Evolutionary conservation across 2,113 vertebrate genomes (phyloP).

Genomic region (Charina bottae): DNA sequence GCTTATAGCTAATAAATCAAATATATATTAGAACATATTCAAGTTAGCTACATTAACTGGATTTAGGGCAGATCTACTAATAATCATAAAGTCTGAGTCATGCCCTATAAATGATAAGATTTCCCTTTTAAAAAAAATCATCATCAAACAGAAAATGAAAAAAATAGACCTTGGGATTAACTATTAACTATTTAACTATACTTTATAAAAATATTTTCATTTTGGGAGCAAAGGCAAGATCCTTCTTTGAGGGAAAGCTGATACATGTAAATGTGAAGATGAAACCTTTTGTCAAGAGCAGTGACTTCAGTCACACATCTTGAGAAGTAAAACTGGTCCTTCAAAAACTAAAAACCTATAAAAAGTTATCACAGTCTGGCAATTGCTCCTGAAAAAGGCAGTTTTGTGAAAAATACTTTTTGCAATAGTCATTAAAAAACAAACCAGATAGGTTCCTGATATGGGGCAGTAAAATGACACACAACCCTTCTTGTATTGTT

Average conservation of each 20-base stretch:
- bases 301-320: background rate
- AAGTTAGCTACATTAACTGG: background rate
- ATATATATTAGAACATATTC: background rate
- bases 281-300: background rate
- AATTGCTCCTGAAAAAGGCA: background rate
- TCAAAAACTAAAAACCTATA: background rate
- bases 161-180: background rate
- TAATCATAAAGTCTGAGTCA: background rate
- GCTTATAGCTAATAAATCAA: background rate
- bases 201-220: too few relatives aligned
- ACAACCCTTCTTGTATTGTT: constrained; percentile 9
- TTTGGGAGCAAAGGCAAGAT: background rate
- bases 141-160: background rate
- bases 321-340: background rate
- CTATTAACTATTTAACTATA: too few relatives aligned
- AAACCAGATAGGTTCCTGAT: background rate
- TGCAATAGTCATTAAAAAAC: background rate
- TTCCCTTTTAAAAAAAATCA: background rate
- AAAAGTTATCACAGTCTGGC: background rate
- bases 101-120: background rate
- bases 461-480: background rate
- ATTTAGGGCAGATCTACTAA: background rate
- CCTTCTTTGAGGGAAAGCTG: background rate
- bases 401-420: background rate
- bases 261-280: background rate